Percentiles rank a stretch among this genome's conserved stretches.
phyloP scores from a whole-genome alignment of 2,888 invertebrate species.

The Antheraea yamamai region DNA sequence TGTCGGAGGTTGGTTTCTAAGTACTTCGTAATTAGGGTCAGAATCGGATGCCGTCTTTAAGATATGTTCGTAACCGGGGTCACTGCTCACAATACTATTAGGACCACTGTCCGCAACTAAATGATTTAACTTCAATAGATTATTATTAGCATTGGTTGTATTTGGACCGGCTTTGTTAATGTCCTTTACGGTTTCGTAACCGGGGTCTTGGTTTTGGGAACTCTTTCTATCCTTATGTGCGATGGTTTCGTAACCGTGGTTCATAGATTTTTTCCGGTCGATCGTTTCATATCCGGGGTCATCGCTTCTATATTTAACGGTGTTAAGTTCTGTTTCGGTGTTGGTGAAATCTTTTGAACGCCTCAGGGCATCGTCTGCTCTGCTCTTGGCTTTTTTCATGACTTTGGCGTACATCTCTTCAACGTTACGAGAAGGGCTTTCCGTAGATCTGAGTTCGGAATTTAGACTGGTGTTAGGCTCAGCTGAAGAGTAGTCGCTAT shows the following conservation, averaged over 20 bases:
- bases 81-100: slow-evolving; percentile 83
- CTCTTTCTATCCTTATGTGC: slow-evolving; percentile 64
- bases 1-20: slow-evolving; percentile 81
- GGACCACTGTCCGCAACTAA: slow-evolving; percentile 78
- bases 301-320: slow-evolving; percentile 64
- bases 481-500: slow-evolving; percentile 61
- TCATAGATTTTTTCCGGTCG: slow-evolving; percentile 68
- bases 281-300: slow-evolving; percentile 80
- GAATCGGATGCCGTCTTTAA: slow-evolving; percentile 81
- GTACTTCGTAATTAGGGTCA: slow-evolving; percentile 91
- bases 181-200: slow-evolving; percentile 83
- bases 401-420: slow-evolving; percentile 96
- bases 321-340: slow-evolving; percentile 42
- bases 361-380: slow-evolving; percentile 56
- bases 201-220: slow-evolving; percentile 82
- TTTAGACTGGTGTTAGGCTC: slow-evolving; percentile 58
- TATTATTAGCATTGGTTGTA: slow-evolving; percentile 57
- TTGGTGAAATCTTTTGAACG: slow-evolving; percentile 57
- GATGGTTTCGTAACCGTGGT: slow-evolving; percentile 84
- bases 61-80: slow-evolving; percentile 89
- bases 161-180: slow-evolving; percentile 52
- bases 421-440: slow-evolving; percentile 86
- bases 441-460: slow-evolving; percentile 69
- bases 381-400: slow-evolving; percentile 85
- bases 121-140: slow-evolving; percentile 61